Conservation (phyloP, 35 echinoderm and acorn worm species). For the Ophioderma brevispina region DNA sequence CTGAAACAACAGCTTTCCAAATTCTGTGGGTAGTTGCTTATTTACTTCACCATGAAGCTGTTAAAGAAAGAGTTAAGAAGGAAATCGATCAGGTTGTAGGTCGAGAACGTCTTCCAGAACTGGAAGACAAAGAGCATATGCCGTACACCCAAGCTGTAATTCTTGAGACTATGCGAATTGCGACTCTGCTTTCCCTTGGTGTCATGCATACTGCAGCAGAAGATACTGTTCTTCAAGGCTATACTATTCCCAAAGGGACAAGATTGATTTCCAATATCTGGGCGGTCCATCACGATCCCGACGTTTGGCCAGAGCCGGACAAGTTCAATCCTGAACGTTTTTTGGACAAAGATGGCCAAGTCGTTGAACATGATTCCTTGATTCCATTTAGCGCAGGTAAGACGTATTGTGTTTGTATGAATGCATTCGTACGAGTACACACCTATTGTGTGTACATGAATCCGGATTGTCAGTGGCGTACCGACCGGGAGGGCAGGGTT, state of each 20-base stretch:
- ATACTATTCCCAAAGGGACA: conserved; percentile 54
- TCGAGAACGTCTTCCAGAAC: conserved; percentile 25
- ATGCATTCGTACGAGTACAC: too few species aligned
- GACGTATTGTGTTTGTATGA: too few species aligned
- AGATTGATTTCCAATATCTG: conserved; percentile 44
- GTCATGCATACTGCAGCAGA: conserved; percentile 33
- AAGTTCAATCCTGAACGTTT: conserved; percentile 62
- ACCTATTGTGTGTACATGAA: too few species aligned
- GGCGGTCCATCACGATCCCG: conserved; percentile 5
- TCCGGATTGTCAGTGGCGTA: too few species aligned
- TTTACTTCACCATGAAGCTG: not conserved
- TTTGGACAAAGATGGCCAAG: conserved; percentile 36
- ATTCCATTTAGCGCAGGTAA: conserved; percentile 50
- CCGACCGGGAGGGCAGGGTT: too few species aligned
- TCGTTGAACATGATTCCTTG: conserved; percentile 17
- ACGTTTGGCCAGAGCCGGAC: conserved; percentile 28
- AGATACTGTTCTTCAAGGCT: conserved; percentile 28
- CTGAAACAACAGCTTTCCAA: not conserved
- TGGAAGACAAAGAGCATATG: conserved; percentile 38
- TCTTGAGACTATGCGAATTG: conserved; percentile 32
- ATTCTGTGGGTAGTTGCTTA: not conserved
- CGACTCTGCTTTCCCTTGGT: conserved; percentile 36
- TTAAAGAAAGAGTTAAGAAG: conserved; percentile 34
- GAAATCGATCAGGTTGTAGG: conserved; percentile 68
- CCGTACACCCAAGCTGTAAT: conserved; percentile 60